Evolutionary conservation across 2,113 vertebrate genomes (phyloP), one percentile per base, ranked within the genome.

Genomic region (Myrmophylax atrothorax): DNA sequence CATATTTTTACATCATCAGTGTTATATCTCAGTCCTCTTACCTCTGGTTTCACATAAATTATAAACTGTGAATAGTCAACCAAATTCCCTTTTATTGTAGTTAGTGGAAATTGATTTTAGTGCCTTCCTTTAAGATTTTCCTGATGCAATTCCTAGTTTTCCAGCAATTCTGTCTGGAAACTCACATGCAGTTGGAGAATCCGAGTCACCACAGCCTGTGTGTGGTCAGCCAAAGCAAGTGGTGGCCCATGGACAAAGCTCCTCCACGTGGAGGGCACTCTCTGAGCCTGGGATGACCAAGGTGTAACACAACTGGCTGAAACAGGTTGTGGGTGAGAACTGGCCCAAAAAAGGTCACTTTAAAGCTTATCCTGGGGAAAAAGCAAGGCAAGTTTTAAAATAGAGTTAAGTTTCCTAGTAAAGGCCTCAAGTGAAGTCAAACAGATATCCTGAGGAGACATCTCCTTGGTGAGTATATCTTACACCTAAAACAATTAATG

Each of bases 201-300:
- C 10, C 0, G 1, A 35, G 38, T 9, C 88, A 29, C 31, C 19
- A 52, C 37, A 50, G 33, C 14, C 7, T 29, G 37, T 38, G 13
- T 4, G 46, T 3, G 1, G 15, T 19, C 3, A 0, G 44, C 16
- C 59, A 35, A 0, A 9, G 52, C 58, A 20, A 46, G 28, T 20
- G 50, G 37, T 59, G 38, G 67, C 38, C 29, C 53, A 40, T 0
- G 3, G 33, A 20, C 38, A 59, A n/a, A 79, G 33, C 24, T 38
- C 33, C n/a, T 33, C 35, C 64, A 28, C 0, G 0, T 18, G 40
- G 4, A 2, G 8, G 60, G 25, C 37, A 29, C 49, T 18, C 33
- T 9, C 2, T 1, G 5, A 52, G n/a, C 52, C 58, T 47, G 13
- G 58, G 46, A 83, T 20, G 38, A 33, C 58, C 0, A 1, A 64